Percentiles rank a stretch among this genome's conserved stretches.
Conservation (phyloP, 2,113 vertebrate species). For the Elephas maximus region DNA sequence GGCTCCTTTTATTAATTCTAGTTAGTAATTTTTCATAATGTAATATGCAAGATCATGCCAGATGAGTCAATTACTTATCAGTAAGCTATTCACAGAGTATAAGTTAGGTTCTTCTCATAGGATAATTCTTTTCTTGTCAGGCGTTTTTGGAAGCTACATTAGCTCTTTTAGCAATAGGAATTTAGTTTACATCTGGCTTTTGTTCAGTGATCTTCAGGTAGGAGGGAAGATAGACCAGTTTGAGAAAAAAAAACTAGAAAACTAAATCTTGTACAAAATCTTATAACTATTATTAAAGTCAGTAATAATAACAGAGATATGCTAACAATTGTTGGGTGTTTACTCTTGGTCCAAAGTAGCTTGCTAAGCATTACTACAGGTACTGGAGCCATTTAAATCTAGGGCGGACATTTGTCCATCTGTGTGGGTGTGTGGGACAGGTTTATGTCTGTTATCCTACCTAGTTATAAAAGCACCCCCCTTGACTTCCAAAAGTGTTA, state of each 20-base stretch:
- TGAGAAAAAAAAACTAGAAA: constrained; percentile 1
- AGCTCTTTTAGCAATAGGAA: neutral
- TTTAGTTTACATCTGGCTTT: constrained; percentile 18
- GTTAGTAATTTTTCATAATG: neutral
- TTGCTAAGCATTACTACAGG: neutral
- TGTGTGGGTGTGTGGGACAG: neutral
- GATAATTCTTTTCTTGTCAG: neutral
- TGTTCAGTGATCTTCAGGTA: constrained; percentile 12
- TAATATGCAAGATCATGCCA: neutral
- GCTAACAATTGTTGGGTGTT: neutral
- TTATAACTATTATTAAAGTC: constrained; percentile 9
- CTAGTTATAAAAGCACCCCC: neutral
- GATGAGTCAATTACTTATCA: neutral
- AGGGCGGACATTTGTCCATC: neutral
- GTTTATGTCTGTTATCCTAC: neutral
- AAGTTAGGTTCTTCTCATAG: neutral
- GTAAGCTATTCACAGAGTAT: neutral
- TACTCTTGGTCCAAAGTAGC: neutral
- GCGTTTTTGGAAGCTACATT: neutral
- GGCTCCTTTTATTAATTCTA: neutral
- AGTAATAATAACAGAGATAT: neutral
- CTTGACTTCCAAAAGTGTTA: neutral
- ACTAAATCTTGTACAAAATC: constrained; percentile 32
- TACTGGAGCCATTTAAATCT: neutral
- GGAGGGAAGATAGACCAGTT: neutral